Percentiles rank a stretch among this genome's conserved stretches.
These are phyloP conservation scores for Myotis planiceps DNA, from an alignment of 2,797 vertebrate species.

Conservation along the genomic window DNA sequence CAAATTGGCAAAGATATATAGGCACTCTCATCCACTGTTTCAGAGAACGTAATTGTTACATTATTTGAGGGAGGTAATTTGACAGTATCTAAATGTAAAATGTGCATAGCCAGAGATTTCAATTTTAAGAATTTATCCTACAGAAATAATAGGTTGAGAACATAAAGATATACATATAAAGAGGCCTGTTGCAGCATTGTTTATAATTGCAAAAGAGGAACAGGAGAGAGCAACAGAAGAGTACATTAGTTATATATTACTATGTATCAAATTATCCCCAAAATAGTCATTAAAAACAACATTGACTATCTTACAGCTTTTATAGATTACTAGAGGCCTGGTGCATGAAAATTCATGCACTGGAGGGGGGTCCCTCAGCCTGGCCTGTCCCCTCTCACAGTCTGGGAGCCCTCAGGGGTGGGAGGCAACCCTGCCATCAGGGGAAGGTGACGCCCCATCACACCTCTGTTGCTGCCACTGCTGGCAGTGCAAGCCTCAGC, in stretches of 20 bases:
- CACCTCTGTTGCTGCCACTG: no score
- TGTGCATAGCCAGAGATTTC: background rate
- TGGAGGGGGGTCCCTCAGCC: no score
- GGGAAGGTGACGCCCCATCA: no score
- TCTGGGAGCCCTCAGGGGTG: no score
- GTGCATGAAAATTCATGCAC: no score
- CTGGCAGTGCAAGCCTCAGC: no score
- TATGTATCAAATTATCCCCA: background rate
- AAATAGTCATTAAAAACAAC: background rate
- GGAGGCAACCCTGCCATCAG: no score
- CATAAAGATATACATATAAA: background rate
- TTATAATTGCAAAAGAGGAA: background rate
- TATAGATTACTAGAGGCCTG: no score
- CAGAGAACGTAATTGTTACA: background rate
- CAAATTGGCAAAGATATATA: background rate
- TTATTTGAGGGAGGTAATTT: constrained; percentile 3
- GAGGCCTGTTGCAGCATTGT: no score
- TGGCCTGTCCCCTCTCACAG: no score
- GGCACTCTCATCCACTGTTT: background rate
- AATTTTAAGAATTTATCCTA: background rate
- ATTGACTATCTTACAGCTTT: background rate
- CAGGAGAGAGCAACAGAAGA: background rate
- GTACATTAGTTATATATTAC: background rate
- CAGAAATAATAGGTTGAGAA: background rate
- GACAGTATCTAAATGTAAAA: constrained; percentile 23